Conservation (phyloP, 1,140 invertebrate species). For the Phthorimaea operculella region DNA sequence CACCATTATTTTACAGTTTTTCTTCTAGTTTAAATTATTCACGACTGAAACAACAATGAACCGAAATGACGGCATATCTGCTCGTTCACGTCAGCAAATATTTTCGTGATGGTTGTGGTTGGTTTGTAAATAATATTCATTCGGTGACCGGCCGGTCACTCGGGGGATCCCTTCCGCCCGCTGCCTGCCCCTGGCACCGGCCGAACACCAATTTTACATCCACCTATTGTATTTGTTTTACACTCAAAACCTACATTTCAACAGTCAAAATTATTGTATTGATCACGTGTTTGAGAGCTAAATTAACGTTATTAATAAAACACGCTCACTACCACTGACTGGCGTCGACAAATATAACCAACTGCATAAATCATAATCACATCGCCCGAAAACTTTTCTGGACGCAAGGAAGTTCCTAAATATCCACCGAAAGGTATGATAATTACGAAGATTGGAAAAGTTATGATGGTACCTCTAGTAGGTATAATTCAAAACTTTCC, state of each 20-base stretch:
- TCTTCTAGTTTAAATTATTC: background rate
- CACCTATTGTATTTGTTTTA: conserved; percentile 26
- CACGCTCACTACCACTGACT: too few species aligned
- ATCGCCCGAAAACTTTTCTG: background rate
- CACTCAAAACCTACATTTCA: conserved; percentile 23
- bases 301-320: conserved; percentile 8
- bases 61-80: conserved; percentile 25
- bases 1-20: too few species aligned
- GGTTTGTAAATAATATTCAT: conserved; percentile 54
- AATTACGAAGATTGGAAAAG: conserved; percentile 4
- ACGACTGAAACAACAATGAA: background rate
- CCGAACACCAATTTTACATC: background rate
- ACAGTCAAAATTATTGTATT: conserved; percentile 17
- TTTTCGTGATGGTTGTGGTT: conserved; percentile 49
- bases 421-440: background rate
- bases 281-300: conserved; percentile 21
- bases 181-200: conserved; percentile 16
- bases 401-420: background rate
- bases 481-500: conserved; percentile 25
- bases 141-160: conserved; percentile 15
- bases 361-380: conserved; percentile 1
- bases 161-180: conserved; percentile 14
- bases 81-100: conserved; percentile 42
- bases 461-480: conserved; percentile 2
- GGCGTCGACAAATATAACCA: background rate